Evolutionary conservation across 2,113 vertebrate genomes (phyloP).

Genomic region (Sceloporus undulatus): DNA sequence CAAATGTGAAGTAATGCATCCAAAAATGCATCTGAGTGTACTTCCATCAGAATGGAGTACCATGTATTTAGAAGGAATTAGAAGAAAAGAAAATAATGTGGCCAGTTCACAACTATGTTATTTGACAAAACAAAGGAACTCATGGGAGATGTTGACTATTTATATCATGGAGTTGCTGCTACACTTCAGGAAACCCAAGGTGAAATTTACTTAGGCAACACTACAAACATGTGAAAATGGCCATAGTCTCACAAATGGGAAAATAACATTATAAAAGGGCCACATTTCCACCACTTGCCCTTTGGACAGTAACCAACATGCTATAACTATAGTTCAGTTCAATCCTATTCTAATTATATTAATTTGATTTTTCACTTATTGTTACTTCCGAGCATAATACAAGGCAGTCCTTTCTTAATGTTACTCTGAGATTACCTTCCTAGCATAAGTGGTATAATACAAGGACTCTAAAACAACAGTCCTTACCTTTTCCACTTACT

Average conservation of each 20-base stretch:
- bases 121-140: not conserved
- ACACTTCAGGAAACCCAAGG: not conserved
- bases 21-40: not conserved
- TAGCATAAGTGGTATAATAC: conserved; percentile 38
- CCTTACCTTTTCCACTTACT: conserved; percentile 58
- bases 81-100: not conserved
- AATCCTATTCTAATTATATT: not conserved
- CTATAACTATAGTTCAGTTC: not conserved
- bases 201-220: not conserved
- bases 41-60: not conserved
- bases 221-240: not conserved
- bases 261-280: not conserved
- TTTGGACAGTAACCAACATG: not conserved
- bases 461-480: conserved; percentile 52
- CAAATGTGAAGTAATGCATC: not conserved
- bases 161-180: not conserved
- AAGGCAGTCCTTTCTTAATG: conserved; percentile 30
- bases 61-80: not conserved
- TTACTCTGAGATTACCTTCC: conserved; percentile 27
- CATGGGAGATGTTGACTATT: not conserved
- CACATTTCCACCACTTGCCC: not conserved
- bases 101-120: not conserved
- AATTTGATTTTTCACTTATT: not conserved
- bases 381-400: conserved; percentile 3
- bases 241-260: not conserved